A percentile compares a stretch with the other conserved stretches of the same genome.
phyloP scores from a whole-genome alignment of 1,140 invertebrate genomes.

The Papilio aristodemus region DNA sequence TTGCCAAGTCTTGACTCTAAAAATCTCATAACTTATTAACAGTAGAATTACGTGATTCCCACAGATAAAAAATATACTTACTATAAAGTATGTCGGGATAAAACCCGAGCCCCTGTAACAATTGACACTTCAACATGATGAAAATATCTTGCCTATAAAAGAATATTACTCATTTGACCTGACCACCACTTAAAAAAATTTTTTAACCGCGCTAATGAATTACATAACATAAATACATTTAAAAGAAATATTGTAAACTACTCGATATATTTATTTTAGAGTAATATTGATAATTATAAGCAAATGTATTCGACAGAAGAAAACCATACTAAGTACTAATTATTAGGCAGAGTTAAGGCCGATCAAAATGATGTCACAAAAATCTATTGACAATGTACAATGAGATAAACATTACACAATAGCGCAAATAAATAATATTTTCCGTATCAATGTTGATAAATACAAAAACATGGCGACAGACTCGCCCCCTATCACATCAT shows the following conservation, averaged over 20 bases:
- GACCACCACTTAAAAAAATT: no score
- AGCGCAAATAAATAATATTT: neutral
- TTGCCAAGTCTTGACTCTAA: no score
- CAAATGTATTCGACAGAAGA: neutral
- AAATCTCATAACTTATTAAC: no score
- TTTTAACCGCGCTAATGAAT: no score
- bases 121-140: constrained; percentile 7
- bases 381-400: constrained; percentile 9
- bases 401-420: constrained; percentile 10
- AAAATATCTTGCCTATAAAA: neutral
- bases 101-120: neutral
- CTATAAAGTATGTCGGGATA: constrained; percentile 5
- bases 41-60: no score
- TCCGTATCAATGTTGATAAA: neutral
- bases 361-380: neutral
- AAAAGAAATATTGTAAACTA: neutral
- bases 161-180: neutral
- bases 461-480: neutral
- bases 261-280: neutral
- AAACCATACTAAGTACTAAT: neutral
- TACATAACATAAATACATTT: no score
- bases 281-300: neutral
- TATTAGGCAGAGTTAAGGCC: neutral
- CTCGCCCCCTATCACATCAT: no score
- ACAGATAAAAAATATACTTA: constrained; percentile 5